Base-by-base conservation (phyloP, 2,113 vertebrate genomes). In the Sapajus apella region DNA sequence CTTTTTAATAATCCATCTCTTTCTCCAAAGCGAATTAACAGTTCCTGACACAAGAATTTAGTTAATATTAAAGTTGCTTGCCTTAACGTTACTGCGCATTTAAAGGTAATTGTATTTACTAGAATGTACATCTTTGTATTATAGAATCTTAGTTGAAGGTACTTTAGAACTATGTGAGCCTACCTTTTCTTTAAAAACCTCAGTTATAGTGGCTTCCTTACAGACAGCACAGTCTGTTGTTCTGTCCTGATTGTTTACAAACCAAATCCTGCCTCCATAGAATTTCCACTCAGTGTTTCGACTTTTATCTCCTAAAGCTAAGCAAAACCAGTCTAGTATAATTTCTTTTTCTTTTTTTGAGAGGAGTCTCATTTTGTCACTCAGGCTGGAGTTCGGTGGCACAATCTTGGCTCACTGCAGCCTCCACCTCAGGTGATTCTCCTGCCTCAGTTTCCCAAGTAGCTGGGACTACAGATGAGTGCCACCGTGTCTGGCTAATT, bases 11-110 rank as follows among this genome's bases (percentile, higher is more conserved):
- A 91, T 93, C 12, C 27, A 2, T 85, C 47, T 73, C 23, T 82
- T 92, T 89, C 91, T 80, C 77, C 6, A 77, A 90, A 86, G 40
- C 47, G 23, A 75, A 20, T 73, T 88, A 94, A 40, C 85, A 89
- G 16, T 52, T 75, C 50, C n/a, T 75, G 45, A 66, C 8, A 17
- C 1, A 47, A 70, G n/a, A 75, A 52, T 89, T 81, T 94, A 64
- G 61, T 64, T 64, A 73, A 17, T 68, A 75, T 32, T 94, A 21
- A 2, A 55, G 3, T 75, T 93, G 2, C 30, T 30, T 96, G 8
- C 14, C 40, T 56, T 85, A 82, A 25, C 64, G 6, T 92, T 81
- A 85, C 23, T 80, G 18, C 14, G 14, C 7, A 75, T 47, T 81
- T 85, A 66, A 68, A 75, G 85, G 20, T 76, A 72, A 43, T 40